phyloP scores from a whole-genome alignment of 2,888 invertebrate species.

The Bellardia bayeri region DNA sequence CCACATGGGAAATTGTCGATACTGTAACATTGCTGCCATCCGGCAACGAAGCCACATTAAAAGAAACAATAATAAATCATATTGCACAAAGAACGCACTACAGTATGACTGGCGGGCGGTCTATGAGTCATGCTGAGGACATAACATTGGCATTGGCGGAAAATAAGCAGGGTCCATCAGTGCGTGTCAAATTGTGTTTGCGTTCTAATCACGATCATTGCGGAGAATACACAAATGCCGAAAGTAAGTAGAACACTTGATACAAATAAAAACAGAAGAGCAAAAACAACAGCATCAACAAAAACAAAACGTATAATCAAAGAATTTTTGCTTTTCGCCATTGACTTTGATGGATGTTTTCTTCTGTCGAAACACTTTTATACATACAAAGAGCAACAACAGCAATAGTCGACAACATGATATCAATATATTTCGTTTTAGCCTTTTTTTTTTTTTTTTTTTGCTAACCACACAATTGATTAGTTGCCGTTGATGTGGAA shows the following conservation, averaged over 20 bases:
- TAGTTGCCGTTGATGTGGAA: neutral
- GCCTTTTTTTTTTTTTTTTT: neutral
- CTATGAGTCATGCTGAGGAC: slow-evolving; percentile 86
- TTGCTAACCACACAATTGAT: neutral
- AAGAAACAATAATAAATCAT: slow-evolving; percentile 89
- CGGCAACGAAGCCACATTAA: slow-evolving; percentile 88
- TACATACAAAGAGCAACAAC: neutral
- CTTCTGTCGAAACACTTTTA: neutral
- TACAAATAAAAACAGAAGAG: slow-evolving; percentile 13
- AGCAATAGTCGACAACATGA: slow-evolving; percentile 28
- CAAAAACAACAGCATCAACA: neutral
- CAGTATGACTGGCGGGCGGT: slow-evolving; percentile 82
- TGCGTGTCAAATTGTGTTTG: slow-evolving; percentile 93
- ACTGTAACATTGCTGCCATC: slow-evolving; percentile 89
- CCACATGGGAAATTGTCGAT: slow-evolving; percentile 90
- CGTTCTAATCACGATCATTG: slow-evolving; percentile 92
- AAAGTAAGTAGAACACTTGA: slow-evolving; percentile 87
- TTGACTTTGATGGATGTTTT: slow-evolving; percentile 33
- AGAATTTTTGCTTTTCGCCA: neutral
- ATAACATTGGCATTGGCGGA: slow-evolving; percentile 87
- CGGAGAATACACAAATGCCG: slow-evolving; percentile 93
- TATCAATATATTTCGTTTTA: neutral
- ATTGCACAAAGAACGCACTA: slow-evolving; percentile 78
- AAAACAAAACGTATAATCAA: neutral
- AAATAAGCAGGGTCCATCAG: slow-evolving; percentile 85